Percentiles rank a stretch among this genome's conserved stretches.
phyloP scores from a whole-genome alignment of 1,140 invertebrate species.

The Dinothrombium tinctorium region DNA sequence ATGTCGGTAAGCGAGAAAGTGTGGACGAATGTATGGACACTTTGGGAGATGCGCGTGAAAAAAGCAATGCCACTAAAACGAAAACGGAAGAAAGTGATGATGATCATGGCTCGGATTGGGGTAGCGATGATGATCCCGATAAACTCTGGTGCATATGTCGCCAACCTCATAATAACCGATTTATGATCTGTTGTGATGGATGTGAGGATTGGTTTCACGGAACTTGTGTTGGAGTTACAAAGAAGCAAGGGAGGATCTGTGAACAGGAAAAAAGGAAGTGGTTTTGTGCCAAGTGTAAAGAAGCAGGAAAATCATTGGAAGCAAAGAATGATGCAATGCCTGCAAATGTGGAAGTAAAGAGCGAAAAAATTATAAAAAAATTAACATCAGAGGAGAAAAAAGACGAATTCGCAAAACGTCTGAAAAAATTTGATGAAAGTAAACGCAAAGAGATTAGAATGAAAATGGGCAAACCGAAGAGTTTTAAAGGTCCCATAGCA shows the following conservation, averaged over 20 bases:
- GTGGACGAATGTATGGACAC: too few relatives aligned
- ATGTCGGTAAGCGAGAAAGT: too few relatives aligned
- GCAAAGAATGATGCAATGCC: neutral
- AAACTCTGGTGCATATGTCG: conserved; percentile 86
- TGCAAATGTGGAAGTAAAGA: neutral
- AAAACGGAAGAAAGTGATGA: conserved; percentile 15
- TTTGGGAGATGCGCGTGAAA: too few relatives aligned
- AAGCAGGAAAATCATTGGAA: neutral
- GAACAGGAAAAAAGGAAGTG: conserved; percentile 67
- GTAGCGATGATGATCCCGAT: conserved; percentile 81
- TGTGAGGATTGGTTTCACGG: conserved; percentile 96
- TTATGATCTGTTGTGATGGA: conserved; percentile 91
- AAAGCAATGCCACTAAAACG: neutral
- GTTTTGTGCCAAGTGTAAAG: conserved; percentile 55
- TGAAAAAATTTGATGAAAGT: too few relatives aligned
- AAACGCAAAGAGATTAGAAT: neutral
- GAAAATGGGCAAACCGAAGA: neutral
- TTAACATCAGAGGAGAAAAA: neutral
- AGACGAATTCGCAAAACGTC: neutral
- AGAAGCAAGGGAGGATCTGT: conserved; percentile 53
- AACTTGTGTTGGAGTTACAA: conserved; percentile 76
- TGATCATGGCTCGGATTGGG: conserved; percentile 37
- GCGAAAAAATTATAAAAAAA: neutral
- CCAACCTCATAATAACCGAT: conserved; percentile 79
- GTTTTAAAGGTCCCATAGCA: neutral